Evolutionary conservation across 2,113 vertebrate species (phyloP).

Genomic region (Todiramphus chloris): DNA sequence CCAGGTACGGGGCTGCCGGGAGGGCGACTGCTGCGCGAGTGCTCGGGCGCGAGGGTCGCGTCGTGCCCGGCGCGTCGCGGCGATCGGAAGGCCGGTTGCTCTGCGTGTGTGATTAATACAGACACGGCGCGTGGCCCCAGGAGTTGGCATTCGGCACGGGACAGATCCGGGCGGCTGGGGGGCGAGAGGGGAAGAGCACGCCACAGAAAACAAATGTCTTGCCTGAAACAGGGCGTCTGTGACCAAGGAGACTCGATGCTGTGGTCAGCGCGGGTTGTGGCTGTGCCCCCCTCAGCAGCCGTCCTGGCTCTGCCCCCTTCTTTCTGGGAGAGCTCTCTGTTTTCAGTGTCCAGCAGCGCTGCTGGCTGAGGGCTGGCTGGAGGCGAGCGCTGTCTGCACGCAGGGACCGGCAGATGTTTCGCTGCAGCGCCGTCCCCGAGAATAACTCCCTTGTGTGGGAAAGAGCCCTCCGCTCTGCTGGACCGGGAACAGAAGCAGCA

Average conservation of each 20-base stretch:
- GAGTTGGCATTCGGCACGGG: neutral
- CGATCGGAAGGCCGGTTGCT: rapidly evolving
- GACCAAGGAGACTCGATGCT: neutral
- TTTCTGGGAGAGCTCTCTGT: neutral
- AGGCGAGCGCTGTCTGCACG: neutral
- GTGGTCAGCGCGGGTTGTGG: rapidly evolving
- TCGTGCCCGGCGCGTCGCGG: neutral
- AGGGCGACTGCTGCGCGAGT: neutral
- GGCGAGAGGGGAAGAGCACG: neutral
- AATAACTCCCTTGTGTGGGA: constrained; percentile 40
- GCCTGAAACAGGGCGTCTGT: neutral
- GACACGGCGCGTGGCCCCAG: neutral
- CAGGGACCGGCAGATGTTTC: neutral
- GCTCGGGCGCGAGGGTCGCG: neutral
- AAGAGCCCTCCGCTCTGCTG: neutral
- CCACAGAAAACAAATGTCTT: neutral
- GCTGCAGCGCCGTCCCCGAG: neutral
- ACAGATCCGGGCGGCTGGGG: neutral
- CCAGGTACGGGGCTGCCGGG: rapidly evolving
- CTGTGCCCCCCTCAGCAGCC: rapidly evolving
- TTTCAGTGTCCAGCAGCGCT: neutral
- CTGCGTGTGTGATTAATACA: constrained; percentile 7
- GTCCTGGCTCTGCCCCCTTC: neutral
- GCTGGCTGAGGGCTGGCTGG: neutral
- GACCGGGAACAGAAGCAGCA: constrained; percentile 5